phyloP scores from a whole-genome alignment of 37 sponge, comb jelly and placozoan genomes.

The Bolinopsis microptera region DNA sequence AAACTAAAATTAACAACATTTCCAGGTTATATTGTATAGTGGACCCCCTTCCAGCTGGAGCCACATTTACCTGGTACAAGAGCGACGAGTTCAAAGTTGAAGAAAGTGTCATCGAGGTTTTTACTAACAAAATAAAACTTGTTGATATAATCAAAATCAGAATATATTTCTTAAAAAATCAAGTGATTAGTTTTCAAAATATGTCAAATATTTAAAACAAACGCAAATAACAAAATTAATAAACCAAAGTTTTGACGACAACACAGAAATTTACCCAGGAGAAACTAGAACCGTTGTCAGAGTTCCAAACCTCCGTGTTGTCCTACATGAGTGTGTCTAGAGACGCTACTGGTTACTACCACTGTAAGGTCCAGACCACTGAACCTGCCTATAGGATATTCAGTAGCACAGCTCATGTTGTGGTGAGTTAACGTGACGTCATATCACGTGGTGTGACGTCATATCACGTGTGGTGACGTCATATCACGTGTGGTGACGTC shows the following conservation, averaged over 20 bases:
- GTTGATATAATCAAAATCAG: neutral
- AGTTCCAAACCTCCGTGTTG: neutral
- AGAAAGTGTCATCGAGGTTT: neutral
- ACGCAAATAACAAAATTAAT: too few relatives aligned
- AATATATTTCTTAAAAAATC: neutral
- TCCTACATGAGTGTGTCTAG: neutral
- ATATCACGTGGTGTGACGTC: too few relatives aligned
- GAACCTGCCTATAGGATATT: neutral
- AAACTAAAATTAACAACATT: too few relatives aligned
- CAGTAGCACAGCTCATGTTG: neutral
- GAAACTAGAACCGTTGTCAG: neutral
- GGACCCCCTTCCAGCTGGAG: neutral
- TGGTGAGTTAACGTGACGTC: neutral
- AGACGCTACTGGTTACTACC: neutral
- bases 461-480: too few relatives aligned
- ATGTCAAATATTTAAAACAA: neutral
- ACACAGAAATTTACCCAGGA: neutral
- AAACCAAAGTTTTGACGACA: too few relatives aligned
- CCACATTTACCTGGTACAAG: neutral
- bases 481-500: neutral
- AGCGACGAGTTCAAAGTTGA: neutral
- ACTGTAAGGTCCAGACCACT: neutral
- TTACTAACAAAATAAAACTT: neutral
- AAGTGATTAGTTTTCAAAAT: neutral
- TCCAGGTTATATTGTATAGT: neutral